Percentiles rank a stretch among this genome's conserved stretches.
phyloP scores from a whole-genome alignment of 2,888 invertebrate genomes.

The Thereva nobilitata region DNA sequence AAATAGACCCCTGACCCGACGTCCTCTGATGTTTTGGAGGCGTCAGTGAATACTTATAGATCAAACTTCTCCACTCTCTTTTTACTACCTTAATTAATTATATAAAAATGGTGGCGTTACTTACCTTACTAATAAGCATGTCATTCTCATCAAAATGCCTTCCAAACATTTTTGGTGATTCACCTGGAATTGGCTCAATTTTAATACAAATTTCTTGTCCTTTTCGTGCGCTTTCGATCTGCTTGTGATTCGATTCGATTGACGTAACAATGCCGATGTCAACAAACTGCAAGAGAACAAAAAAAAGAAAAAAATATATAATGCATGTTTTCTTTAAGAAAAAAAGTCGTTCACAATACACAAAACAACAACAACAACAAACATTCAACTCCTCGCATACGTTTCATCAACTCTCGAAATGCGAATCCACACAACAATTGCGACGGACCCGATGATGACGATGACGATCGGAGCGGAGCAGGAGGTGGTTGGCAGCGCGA shows the following conservation, averaged over 20 bases:
- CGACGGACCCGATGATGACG: too few relatives aligned
- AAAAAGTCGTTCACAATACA: not conserved
- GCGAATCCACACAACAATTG: too few relatives aligned
- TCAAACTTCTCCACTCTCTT: too few relatives aligned
- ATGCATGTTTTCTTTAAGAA: not conserved
- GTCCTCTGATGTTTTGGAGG: too few relatives aligned
- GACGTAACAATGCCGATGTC: constrained; percentile 93
- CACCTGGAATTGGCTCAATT: constrained; percentile 96
- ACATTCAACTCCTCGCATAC: too few relatives aligned
- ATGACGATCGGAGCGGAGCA: too few relatives aligned
- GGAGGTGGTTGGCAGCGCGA: not conserved
- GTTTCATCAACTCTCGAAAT: too few relatives aligned
- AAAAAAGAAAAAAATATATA: not conserved
- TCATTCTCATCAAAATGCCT: constrained; percentile 98
- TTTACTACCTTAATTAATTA: not conserved
- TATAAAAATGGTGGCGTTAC: constrained; percentile 45
- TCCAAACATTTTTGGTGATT: constrained; percentile 98
- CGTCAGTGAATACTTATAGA: too few relatives aligned
- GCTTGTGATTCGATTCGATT: constrained; percentile 94
- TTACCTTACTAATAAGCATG: constrained; percentile 90
- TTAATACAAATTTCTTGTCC: constrained; percentile 96
- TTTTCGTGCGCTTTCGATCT: constrained; percentile 90
- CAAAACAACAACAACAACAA: not conserved
- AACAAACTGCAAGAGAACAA: constrained; percentile 73
- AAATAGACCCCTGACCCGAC: too few relatives aligned